Conservation (phyloP, 1,140 invertebrate species). For the Caligus rogercresseyi region DNA sequence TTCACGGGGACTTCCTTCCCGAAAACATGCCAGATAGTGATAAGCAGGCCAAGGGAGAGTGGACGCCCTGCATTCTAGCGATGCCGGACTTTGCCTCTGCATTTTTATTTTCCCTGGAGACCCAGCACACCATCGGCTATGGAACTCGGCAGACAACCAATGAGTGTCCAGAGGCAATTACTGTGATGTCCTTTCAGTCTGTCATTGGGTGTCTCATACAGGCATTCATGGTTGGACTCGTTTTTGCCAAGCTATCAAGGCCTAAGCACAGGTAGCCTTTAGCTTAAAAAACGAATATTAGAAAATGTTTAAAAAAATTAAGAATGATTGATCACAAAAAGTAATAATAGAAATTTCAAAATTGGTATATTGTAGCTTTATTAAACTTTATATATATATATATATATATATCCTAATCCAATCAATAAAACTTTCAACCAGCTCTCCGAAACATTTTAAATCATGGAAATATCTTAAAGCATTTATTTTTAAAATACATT, state of each 20-base stretch:
- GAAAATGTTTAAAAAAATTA: background rate
- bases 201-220: constrained; percentile 42
- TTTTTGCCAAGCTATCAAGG: constrained; percentile 44
- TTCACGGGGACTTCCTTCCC: constrained; percentile 74
- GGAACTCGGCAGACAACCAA: constrained; percentile 42
- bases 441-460: too few species aligned
- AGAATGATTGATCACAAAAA: too few species aligned
- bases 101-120: constrained; percentile 79
- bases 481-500: too few species aligned
- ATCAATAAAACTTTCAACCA: too few species aligned
- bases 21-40: constrained; percentile 40
- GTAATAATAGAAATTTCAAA: too few species aligned
- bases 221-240: constrained; percentile 41
- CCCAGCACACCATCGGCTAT: constrained; percentile 67
- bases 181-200: constrained; percentile 42
- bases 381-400: too few species aligned
- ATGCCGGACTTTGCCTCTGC: constrained; percentile 64
- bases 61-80: constrained; percentile 64
- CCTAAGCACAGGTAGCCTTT: constrained; percentile 31
- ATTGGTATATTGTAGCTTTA: too few species aligned
- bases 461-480: too few species aligned
- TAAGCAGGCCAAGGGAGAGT: constrained; percentile 29
- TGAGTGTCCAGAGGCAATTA: constrained; percentile 38
- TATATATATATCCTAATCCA: too few species aligned
- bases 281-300: background rate